Evolutionary conservation across 1,140 invertebrate species (phyloP).

Genomic region (Drosophila insularis): DNA sequence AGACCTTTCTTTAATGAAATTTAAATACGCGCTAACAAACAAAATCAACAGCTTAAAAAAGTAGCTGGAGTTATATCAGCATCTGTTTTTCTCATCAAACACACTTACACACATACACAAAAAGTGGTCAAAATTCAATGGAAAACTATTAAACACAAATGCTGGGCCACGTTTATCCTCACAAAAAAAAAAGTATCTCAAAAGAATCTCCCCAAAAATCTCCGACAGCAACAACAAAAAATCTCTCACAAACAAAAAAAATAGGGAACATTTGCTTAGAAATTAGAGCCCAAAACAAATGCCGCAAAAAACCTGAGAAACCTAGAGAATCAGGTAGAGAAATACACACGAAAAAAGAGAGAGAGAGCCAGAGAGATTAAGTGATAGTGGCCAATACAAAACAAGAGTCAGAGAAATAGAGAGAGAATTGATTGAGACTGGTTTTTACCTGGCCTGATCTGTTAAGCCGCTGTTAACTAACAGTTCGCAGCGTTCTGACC

Average conservation of each 20-base stretch:
- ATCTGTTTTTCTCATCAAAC: slow-evolving; percentile 72
- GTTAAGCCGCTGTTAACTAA: slow-evolving; percentile 58
- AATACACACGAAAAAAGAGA: slow-evolving; percentile 22
- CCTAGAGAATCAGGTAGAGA: slow-evolving; percentile 2
- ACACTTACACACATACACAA: slow-evolving; percentile 30
- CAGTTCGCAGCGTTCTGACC: slow-evolving; percentile 55
- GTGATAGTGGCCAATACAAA: background rate
- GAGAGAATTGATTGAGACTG: slow-evolving; percentile 32
- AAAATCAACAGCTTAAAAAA: slow-evolving; percentile 41
- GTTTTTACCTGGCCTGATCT: slow-evolving; percentile 61
- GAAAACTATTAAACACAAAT: slow-evolving; percentile 75
- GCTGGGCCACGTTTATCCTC: slow-evolving; percentile 53
- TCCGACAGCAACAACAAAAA: slow-evolving; percentile 18
- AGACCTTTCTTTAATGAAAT: slow-evolving; percentile 66
- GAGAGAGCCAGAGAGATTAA: background rate
- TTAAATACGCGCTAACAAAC: slow-evolving; percentile 73
- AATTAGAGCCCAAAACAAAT: slow-evolving; percentile 80
- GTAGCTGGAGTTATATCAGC: background rate
- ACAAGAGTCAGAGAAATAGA: background rate
- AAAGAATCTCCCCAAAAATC: slow-evolving; percentile 26
- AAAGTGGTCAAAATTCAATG: slow-evolving; percentile 68
- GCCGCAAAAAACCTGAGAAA: slow-evolving; percentile 54
- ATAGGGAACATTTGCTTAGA: slow-evolving; percentile 66
- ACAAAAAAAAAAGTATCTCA: slow-evolving; percentile 27
- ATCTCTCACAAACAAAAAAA: slow-evolving; percentile 29